Conservation (phyloP, 2,797 vertebrate species). For the Otus scops region DNA sequence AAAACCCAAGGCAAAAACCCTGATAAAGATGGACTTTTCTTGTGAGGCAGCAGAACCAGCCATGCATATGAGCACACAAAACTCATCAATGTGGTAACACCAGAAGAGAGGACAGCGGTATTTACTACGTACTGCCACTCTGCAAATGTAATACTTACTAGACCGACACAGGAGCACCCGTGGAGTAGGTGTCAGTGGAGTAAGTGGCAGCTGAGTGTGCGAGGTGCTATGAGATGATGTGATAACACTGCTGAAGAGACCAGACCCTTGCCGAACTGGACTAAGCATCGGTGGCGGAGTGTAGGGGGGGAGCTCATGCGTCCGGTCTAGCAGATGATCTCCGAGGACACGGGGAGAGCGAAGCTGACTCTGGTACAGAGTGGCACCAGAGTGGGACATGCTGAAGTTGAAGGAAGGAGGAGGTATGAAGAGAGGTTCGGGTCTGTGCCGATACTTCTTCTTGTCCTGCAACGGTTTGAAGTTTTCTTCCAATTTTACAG, state of each 20-base stretch:
- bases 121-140: background rate
- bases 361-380: constrained; percentile 88
- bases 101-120: background rate
- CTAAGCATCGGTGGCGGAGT: constrained; percentile 91
- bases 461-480: constrained; percentile 74
- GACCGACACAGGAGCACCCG: constrained; percentile 78
- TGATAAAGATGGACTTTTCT: background rate
- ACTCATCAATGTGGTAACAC: fast-evolving
- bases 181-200: constrained; percentile 77
- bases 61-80: background rate
- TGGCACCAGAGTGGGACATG: constrained; percentile 71
- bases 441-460: constrained; percentile 81
- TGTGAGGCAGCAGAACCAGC: background rate
- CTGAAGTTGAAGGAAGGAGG: constrained; percentile 73
- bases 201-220: constrained; percentile 76
- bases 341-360: constrained; percentile 76
- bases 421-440: constrained; percentile 84
- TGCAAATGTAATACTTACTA: constrained; percentile 72
- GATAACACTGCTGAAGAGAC: constrained; percentile 85
- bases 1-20: background rate
- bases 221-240: constrained; percentile 62
- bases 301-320: constrained; percentile 79
- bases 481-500: constrained; percentile 70
- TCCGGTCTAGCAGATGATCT: constrained; percentile 75
- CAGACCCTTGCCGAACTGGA: constrained; percentile 84